Evolutionary conservation across 2,113 vertebrate species (phyloP).

Genomic region (Atrichornis clamosus): DNA sequence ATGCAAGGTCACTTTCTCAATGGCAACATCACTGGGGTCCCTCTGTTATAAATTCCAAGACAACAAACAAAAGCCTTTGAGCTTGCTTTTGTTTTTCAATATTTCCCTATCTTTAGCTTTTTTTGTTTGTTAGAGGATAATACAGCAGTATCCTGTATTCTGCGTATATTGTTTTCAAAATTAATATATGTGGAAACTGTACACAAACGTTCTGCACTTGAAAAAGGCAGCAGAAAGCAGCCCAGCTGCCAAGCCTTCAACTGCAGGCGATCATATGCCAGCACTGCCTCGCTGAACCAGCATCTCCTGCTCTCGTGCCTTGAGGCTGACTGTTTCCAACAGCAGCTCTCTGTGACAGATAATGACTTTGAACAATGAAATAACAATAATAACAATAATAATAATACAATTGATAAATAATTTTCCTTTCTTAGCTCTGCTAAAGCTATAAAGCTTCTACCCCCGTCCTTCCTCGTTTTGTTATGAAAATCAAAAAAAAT

Average conservation of each 20-base stretch:
- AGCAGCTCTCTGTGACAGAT: not conserved
- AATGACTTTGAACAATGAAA: not conserved
- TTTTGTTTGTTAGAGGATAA: not conserved
- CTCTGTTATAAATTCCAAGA: not conserved
- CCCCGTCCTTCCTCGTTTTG: not conserved
- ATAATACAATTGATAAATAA: not conserved
- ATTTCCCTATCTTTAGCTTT: not conserved
- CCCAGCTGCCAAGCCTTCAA: not conserved
- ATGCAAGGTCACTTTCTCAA: not conserved
- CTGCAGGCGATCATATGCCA: not conserved
- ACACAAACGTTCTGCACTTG: not conserved
- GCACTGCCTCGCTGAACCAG: not conserved
- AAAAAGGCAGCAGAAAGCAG: not conserved
- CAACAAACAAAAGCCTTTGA: not conserved
- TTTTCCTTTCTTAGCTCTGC: not conserved
- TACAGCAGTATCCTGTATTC: not conserved
- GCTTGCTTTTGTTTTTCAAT: not conserved
- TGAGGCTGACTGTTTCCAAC: not conserved
- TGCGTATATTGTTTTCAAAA: not conserved
- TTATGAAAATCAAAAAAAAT: not conserved
- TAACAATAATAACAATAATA: not conserved
- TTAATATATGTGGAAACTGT: not conserved
- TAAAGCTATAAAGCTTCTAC: not conserved
- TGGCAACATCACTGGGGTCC: fast-evolving
- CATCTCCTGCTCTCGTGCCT: not conserved